phyloP scores from a whole-genome alignment of 1,140 invertebrate species.

The Pseudomyrmex pallidus region DNA sequence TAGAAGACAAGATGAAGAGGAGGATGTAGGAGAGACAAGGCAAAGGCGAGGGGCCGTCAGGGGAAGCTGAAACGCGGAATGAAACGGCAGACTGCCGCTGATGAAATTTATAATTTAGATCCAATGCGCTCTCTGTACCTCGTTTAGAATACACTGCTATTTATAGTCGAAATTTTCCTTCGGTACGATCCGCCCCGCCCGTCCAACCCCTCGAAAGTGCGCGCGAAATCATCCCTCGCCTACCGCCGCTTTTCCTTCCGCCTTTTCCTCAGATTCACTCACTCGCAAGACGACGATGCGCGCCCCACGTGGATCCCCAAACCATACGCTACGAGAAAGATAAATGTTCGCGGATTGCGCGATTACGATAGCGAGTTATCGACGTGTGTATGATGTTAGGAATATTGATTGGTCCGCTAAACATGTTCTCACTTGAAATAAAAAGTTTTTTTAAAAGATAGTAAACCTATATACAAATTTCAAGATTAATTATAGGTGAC shows the following conservation, averaged over 20 bases:
- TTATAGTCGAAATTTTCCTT: conserved; percentile 86
- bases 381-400: not conserved
- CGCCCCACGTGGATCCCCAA: conserved; percentile 11
- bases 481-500: conserved; percentile 14
- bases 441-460: not conserved
- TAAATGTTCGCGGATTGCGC: not conserved
- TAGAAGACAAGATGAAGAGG: conserved; percentile 62
- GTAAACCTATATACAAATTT: not conserved
- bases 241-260: not conserved
- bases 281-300: not conserved
- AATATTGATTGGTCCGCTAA: not conserved
- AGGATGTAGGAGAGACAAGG: conserved; percentile 61
- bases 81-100: conserved; percentile 85
- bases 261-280: conserved; percentile 10
- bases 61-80: conserved; percentile 83
- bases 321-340: not conserved
- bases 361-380: not conserved
- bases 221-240: conserved; percentile 36
- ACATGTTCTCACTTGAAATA: too few species aligned
- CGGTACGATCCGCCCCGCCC: conserved; percentile 73
- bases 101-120: conserved; percentile 87
- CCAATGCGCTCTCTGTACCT: conserved; percentile 85
- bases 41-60: conserved; percentile 61
- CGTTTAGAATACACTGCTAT: conserved; percentile 86
- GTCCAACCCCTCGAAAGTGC: conserved; percentile 36